A percentile compares a stretch with the other conserved stretches of the same genome.
Evolutionary conservation across 1,140 invertebrate genomes (phyloP).

Genomic region (Pissodes strobi): DNA sequence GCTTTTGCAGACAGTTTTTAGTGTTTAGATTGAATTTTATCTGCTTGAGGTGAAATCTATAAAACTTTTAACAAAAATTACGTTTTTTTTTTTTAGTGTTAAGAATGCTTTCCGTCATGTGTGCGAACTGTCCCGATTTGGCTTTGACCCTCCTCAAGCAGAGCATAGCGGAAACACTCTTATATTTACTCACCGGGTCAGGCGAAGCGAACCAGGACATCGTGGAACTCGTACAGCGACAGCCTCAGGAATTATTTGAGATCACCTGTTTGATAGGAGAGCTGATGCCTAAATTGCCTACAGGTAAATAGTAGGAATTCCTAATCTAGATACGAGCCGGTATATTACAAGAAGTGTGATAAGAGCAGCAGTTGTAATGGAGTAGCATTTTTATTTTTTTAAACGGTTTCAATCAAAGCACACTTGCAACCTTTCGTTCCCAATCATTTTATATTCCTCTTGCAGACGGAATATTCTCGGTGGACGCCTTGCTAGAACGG

Average conservation of each 20-base stretch:
- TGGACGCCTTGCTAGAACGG: slow-evolving; percentile 84
- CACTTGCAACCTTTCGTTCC: not conserved
- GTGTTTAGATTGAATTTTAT: no score
- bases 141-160: slow-evolving; percentile 89
- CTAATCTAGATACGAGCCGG: not conserved
- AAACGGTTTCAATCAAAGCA: no score
- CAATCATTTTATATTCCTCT: not conserved
- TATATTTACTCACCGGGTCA: slow-evolving; percentile 88
- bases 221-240: slow-evolving; percentile 84
- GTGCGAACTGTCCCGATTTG: slow-evolving; percentile 89
- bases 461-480: slow-evolving; percentile 92
- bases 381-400: not conserved
- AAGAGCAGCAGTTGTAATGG: not conserved
- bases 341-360: no score
- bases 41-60: no score
- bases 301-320: slow-evolving; percentile 45
- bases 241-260: slow-evolving; percentile 94
- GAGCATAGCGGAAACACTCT: slow-evolving; percentile 92
- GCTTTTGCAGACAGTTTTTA: slow-evolving; percentile 40
- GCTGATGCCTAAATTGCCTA: slow-evolving; percentile 88
- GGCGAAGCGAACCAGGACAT: slow-evolving; percentile 64
- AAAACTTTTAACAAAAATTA: no score
- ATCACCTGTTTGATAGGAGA: slow-evolving; percentile 95
- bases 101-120: slow-evolving; percentile 94
- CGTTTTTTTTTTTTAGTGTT: slow-evolving; percentile 64